Conservation (phyloP, 2,113 vertebrate species). For the Chinchilla lanigera region DNA sequence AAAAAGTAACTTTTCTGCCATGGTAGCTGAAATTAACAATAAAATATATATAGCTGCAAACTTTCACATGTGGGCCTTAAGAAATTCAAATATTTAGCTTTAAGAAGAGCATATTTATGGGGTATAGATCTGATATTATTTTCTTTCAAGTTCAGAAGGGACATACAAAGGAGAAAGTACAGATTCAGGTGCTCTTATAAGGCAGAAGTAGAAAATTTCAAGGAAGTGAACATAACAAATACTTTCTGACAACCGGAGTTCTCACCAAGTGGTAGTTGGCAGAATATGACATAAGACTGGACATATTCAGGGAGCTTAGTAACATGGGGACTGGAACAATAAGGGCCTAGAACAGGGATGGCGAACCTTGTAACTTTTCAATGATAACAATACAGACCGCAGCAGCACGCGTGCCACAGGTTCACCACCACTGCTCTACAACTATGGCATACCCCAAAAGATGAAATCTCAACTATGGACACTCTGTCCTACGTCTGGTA, state of each 20-base stretch:
- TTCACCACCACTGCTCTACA: neutral
- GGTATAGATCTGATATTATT: neutral
- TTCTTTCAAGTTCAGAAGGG: neutral
- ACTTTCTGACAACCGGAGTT: neutral
- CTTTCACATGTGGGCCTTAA: neutral
- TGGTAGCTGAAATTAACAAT: neutral
- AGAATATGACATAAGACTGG: neutral
- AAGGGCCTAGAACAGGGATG: neutral
- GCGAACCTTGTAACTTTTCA: neutral
- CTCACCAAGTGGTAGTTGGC: neutral
- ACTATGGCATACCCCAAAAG: neutral
- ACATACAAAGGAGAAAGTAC: neutral
- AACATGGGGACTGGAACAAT: neutral
- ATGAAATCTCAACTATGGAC: neutral
- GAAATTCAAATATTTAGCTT: slow-evolving; percentile 12
- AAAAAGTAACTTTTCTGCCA: neutral
- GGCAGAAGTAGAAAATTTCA: neutral
- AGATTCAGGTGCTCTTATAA: neutral
- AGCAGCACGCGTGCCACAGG: neutral
- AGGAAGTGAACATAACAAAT: neutral
- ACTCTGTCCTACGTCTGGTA: neutral
- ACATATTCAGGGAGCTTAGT: neutral
- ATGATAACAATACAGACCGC: neutral
- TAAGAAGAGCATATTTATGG: neutral
- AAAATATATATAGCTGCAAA: neutral